phyloP scores from a whole-genome alignment of 1,140 invertebrate genomes.

The Musca vetustissima region DNA sequence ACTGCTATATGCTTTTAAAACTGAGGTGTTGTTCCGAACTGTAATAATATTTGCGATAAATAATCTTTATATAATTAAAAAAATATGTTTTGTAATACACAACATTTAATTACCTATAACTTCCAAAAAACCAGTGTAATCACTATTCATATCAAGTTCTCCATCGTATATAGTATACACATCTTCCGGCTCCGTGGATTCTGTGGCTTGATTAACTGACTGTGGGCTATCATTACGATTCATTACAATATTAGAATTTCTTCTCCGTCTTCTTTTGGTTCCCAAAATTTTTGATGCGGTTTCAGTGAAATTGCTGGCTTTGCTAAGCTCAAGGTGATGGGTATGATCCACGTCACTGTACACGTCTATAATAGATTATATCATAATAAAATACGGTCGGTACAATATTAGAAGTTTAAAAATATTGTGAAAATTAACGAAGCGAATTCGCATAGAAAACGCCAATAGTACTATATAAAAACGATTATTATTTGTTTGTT shows the following conservation, averaged over 20 bases:
- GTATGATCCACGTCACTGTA: not conserved
- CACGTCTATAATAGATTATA: no score
- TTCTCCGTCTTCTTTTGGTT: slow-evolving; percentile 34
- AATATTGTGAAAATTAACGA: no score
- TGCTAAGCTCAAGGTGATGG: slow-evolving; percentile 40
- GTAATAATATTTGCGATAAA: no score
- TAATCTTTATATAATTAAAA: no score
- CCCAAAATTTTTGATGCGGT: slow-evolving; percentile 45
- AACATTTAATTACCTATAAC: slow-evolving; percentile 75
- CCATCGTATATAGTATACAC: slow-evolving; percentile 65
- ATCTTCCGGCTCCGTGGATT: not conserved
- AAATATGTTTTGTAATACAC: no score
- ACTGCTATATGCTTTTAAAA: slow-evolving; percentile 60
- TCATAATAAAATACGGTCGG: no score
- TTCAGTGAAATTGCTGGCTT: slow-evolving; percentile 44
- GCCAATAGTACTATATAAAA: no score
- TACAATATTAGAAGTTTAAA: no score
- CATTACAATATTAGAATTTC: slow-evolving; percentile 38
- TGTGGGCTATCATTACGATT: not conserved
- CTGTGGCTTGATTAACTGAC: slow-evolving; percentile 14
- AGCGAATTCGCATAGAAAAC: no score
- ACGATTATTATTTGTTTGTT: no score
- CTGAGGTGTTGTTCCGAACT: slow-evolving; percentile 42
- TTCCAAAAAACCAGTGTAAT: slow-evolving; percentile 83
- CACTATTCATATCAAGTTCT: slow-evolving; percentile 69